Conservation (phyloP, 2,113 vertebrate genomes). For the Eublepharis macularius region DNA sequence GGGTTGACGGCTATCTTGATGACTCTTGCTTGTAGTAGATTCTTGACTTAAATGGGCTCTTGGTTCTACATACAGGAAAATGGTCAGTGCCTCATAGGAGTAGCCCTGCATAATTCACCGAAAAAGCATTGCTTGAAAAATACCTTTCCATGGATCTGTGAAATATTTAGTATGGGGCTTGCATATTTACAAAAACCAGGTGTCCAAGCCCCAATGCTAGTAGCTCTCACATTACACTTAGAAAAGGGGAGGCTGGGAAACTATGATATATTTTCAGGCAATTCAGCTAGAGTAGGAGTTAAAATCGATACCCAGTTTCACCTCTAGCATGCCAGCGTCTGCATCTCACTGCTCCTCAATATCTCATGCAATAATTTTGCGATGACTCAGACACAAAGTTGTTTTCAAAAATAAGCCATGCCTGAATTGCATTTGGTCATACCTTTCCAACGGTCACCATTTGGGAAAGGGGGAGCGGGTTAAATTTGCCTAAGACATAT, state of each 20-base stretch:
- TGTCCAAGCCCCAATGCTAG: neutral
- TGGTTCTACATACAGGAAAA: neutral
- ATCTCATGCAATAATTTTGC: neutral
- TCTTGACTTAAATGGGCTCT: neutral
- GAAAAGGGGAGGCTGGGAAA: neutral
- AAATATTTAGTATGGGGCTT: neutral
- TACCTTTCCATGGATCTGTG: neutral
- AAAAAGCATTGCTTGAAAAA: neutral
- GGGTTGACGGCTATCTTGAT: too few relatives aligned
- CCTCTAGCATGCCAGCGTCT: neutral
- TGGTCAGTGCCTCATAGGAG: neutral
- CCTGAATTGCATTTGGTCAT: conserved; percentile 17
- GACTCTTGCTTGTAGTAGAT: neutral
- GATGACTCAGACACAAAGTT: neutral
- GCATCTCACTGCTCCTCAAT: neutral
- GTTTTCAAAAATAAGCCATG: neutral
- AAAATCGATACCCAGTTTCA: neutral
- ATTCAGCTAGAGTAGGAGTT: neutral
- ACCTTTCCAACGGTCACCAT: neutral
- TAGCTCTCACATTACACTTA: too few relatives aligned
- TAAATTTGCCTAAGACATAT: conserved; percentile 23
- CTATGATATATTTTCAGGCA: neutral
- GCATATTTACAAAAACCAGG: neutral
- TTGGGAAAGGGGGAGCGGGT: neutral
- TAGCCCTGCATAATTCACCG: neutral